Evolutionary conservation across 2,113 vertebrate genomes (phyloP).

Genomic region (Nansenia antarctica): DNA sequence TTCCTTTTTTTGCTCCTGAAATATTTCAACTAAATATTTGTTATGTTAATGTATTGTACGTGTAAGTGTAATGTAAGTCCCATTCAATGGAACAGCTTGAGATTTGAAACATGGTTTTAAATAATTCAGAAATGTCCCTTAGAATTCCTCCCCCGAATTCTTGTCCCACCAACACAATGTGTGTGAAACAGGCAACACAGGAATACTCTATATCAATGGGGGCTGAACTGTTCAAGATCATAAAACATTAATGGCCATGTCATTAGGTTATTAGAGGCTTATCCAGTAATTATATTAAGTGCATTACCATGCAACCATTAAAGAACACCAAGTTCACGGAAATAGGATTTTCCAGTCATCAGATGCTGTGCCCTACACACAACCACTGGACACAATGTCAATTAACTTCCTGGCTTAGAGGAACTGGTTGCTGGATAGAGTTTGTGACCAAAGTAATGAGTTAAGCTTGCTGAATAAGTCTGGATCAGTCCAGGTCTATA

Average conservation of each 20-base stretch:
- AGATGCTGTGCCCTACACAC: slow-evolving; percentile 47
- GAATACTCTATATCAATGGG: too few relatives aligned
- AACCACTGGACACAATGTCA: slow-evolving; percentile 57
- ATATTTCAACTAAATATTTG: too few relatives aligned
- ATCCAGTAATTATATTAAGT: slow-evolving; percentile 70
- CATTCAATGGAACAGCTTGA: slow-evolving; percentile 60
- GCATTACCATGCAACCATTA: slow-evolving; percentile 51
- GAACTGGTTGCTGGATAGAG: not conserved
- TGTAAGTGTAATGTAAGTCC: slow-evolving; percentile 42
- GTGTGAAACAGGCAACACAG: too few relatives aligned
- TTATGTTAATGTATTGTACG: not conserved
- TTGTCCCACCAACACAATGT: slow-evolving; percentile 41
- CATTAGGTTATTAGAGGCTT: slow-evolving; percentile 65
- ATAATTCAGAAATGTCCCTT: slow-evolving; percentile 61
- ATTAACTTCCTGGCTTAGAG: slow-evolving; percentile 22
- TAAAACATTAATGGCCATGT: slow-evolving; percentile 47
- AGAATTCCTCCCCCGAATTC: slow-evolving; percentile 60
- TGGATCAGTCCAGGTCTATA: too few relatives aligned
- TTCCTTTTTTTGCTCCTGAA: slow-evolving; percentile 20
- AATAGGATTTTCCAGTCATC: slow-evolving; percentile 61
- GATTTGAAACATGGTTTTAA: slow-evolving; percentile 72
- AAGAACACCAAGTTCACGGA: slow-evolving; percentile 51
- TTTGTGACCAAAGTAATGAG: too few relatives aligned
- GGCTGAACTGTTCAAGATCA: not conserved
- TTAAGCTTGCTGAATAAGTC: too few relatives aligned